These are phyloP conservation scores for Tympanuchus pallidicinctus DNA, from an alignment of 2,113 vertebrate species.

Conservation along the genomic window DNA sequence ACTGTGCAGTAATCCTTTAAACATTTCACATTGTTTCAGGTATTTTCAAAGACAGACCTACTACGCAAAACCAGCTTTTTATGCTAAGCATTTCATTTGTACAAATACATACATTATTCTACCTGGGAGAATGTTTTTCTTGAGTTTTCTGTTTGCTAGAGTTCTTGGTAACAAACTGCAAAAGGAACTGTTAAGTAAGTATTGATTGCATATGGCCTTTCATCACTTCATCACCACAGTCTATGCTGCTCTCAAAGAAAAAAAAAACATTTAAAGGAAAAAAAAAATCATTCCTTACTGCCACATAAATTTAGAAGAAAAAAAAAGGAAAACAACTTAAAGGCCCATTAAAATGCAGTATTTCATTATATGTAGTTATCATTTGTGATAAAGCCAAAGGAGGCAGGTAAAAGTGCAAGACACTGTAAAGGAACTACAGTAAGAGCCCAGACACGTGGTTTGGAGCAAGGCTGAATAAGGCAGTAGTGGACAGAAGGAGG, in stretches of 20 bases:
- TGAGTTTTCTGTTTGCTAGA: background rate
- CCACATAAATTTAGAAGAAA: background rate
- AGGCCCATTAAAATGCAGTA: background rate
- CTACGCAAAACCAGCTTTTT: background rate
- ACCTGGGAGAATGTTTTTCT: background rate
- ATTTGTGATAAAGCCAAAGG: conserved; percentile 18
- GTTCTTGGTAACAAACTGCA: background rate
- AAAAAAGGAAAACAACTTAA: background rate
- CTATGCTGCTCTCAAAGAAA: background rate
- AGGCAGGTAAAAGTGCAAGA: background rate
- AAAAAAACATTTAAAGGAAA: background rate
- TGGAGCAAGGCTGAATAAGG: background rate
- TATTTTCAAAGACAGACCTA: conserved; percentile 1
- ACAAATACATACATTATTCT: background rate
- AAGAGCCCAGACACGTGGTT: background rate
- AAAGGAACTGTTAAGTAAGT: background rate
- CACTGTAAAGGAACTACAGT: background rate
- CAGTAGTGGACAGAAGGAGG: background rate
- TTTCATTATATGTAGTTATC: background rate
- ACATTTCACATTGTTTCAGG: background rate
- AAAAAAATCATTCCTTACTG: background rate
- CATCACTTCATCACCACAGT: background rate
- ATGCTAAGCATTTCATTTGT: background rate
- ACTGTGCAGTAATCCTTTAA: background rate
- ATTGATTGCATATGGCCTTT: background rate